These are phyloP conservation scores for Tenebrosternarchus preto DNA, from an alignment of 2,113 vertebrate species.

Conservation along the genomic window DNA sequence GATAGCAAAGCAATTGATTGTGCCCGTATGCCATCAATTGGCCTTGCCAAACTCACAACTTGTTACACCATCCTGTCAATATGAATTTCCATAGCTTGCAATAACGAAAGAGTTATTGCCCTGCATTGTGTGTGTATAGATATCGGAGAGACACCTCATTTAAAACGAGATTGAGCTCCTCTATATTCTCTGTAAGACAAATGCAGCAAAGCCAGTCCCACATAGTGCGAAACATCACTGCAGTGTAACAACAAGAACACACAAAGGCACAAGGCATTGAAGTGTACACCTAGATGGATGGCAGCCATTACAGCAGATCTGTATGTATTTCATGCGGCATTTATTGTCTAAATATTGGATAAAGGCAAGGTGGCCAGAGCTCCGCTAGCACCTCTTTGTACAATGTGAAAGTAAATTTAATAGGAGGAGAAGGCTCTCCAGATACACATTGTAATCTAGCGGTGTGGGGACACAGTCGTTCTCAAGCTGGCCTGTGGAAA, in stretches of 20 bases:
- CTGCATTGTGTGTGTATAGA: constrained; percentile 5
- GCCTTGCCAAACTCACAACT: not conserved
- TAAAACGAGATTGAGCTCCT: constrained; percentile 28
- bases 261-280: constrained; percentile 36
- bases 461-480: constrained; percentile 46
- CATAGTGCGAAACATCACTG: constrained; percentile 31
- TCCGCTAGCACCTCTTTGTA: constrained; percentile 22
- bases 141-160: constrained; percentile 32
- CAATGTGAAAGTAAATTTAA: constrained; percentile 47
- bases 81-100: constrained; percentile 8
- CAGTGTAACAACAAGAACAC: constrained; percentile 31
- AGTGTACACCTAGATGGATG: constrained; percentile 31
- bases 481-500: constrained; percentile 52
- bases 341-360: constrained; percentile 55
- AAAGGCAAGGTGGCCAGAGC: constrained; percentile 24
- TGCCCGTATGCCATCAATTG: no score
- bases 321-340: constrained; percentile 49
- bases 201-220: constrained; percentile 35
- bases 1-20: no score
- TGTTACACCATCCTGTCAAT: not conserved
- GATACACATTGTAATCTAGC: constrained; percentile 55
- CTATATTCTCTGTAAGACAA: constrained; percentile 19
- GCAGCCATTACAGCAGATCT: constrained; percentile 33
- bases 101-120: constrained; percentile 25
- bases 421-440: constrained; percentile 39